Percentiles rank a stretch among this genome's conserved stretches.
phyloP scores from a whole-genome alignment of 2,113 vertebrate genomes.

The Syngnathoides biaculeatus region DNA sequence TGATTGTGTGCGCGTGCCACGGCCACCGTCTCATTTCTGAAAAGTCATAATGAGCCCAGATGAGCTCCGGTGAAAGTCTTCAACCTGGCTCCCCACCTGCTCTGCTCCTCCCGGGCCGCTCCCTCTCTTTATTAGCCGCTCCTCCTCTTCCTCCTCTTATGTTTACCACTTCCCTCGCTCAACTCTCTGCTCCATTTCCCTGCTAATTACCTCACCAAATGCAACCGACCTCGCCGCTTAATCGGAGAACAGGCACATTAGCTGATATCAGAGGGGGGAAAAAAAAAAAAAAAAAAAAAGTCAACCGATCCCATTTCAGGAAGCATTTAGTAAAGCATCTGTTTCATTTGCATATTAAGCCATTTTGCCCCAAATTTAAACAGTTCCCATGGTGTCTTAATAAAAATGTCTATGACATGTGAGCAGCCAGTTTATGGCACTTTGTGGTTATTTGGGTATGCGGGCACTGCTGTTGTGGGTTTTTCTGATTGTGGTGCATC shows the following conservation, averaged over 20 bases:
- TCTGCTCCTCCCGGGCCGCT: constrained; percentile 49
- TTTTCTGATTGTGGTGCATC: not conserved
- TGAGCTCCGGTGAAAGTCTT: constrained; percentile 50
- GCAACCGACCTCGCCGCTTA: constrained; percentile 69
- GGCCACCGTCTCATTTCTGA: constrained; percentile 47
- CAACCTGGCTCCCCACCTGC: constrained; percentile 61
- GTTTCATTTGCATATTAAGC: constrained; percentile 63
- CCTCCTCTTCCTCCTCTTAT: constrained; percentile 57
- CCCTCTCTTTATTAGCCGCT: constrained; percentile 58
- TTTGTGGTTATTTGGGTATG: not conserved
- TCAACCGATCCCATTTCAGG: constrained; percentile 57
- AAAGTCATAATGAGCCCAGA: constrained; percentile 60
- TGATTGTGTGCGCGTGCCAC: constrained; percentile 43
- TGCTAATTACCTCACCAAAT: constrained; percentile 73
- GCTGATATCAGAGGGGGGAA: constrained; percentile 66
- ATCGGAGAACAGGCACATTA: constrained; percentile 70
- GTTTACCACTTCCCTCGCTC: constrained; percentile 37
- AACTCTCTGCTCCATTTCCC: constrained; percentile 59
- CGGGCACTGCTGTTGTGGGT: not conserved
- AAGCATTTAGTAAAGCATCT: constrained; percentile 66
- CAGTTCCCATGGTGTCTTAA: not conserved
- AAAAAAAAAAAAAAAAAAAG: constrained; percentile 42
- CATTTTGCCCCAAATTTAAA: not conserved
- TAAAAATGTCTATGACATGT: not conserved
- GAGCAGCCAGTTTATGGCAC: not conserved